These are phyloP conservation scores for Nasonia oneida DNA, from an alignment of 2,888 invertebrate species.

Conservation along the genomic window DNA sequence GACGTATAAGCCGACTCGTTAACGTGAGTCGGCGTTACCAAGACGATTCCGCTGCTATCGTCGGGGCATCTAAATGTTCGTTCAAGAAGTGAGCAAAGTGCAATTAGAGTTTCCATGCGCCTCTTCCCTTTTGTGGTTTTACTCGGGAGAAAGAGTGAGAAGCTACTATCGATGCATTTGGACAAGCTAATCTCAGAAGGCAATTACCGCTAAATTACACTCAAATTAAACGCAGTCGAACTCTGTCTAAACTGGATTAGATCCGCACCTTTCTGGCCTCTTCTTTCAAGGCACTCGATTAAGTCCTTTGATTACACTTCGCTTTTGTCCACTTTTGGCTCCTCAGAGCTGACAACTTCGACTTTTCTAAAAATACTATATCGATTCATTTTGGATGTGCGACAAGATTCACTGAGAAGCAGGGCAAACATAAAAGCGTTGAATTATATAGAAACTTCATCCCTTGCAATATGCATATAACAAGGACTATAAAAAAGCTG, in stretches of 20 bases:
- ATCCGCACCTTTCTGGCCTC: slow-evolving; percentile 65
- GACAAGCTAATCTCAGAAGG: slow-evolving; percentile 61
- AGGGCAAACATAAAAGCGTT: background rate
- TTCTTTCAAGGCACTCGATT: background rate
- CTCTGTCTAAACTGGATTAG: slow-evolving; percentile 70
- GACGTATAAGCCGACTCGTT: background rate
- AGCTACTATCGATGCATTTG: slow-evolving; percentile 11
- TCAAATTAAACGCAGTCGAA: slow-evolving; percentile 66
- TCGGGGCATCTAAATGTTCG: too few species aligned
- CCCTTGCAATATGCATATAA: background rate
- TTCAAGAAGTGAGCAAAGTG: too few species aligned
- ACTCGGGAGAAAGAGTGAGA: background rate
- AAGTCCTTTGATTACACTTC: background rate
- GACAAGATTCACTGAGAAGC: background rate
- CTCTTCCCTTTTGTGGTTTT: slow-evolving; percentile 19
- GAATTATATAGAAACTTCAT: background rate
- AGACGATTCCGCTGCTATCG: too few species aligned
- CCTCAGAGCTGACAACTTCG: background rate
- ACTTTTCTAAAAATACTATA: background rate
- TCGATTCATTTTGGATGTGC: background rate
- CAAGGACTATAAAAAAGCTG: background rate
- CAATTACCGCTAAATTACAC: slow-evolving; percentile 72
- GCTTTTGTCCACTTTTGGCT: background rate
- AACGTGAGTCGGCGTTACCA: too few species aligned
- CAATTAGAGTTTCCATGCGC: slow-evolving; percentile 13